Evolutionary conservation across 2,113 vertebrate species (phyloP).

Genomic region (Pachyramphus minor): DNA sequence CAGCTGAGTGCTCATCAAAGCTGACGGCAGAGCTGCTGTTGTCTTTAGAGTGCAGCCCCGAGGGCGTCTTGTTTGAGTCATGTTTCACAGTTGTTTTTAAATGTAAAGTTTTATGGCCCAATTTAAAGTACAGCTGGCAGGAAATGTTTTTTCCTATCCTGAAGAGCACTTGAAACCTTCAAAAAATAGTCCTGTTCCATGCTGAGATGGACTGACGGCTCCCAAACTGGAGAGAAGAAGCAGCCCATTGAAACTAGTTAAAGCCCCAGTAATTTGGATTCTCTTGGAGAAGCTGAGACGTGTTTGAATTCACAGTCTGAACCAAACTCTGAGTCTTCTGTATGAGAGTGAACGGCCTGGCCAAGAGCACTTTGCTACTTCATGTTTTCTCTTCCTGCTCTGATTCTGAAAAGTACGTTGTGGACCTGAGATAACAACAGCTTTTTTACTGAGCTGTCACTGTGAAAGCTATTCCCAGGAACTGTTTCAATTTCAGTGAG

Average conservation of each 20-base stretch:
- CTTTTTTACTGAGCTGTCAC: background rate
- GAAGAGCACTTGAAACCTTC: background rate
- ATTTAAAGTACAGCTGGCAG: slow-evolving; percentile 43
- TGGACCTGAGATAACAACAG: slow-evolving; percentile 5
- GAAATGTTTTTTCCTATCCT: background rate
- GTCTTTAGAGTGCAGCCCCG: background rate
- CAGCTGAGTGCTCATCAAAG: background rate
- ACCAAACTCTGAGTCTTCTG: background rate
- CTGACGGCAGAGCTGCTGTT: background rate
- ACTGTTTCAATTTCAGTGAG: background rate
- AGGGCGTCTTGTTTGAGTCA: background rate
- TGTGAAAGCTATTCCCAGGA: slow-evolving; percentile 11
- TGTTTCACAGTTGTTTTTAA: slow-evolving; percentile 12
- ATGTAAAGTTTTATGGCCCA: background rate
- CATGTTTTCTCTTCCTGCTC: background rate
- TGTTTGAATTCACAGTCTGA: background rate
- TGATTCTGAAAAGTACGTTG: background rate
- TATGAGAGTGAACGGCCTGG: background rate
- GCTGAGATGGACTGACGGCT: background rate
- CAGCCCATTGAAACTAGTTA: background rate
- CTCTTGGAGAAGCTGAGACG: background rate
- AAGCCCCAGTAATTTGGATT: background rate
- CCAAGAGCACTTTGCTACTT: background rate
- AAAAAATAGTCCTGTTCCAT: background rate
- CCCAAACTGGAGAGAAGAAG: background rate